Base-by-base conservation (phyloP, 2,888 invertebrate species). In the Xylota segnis region DNA sequence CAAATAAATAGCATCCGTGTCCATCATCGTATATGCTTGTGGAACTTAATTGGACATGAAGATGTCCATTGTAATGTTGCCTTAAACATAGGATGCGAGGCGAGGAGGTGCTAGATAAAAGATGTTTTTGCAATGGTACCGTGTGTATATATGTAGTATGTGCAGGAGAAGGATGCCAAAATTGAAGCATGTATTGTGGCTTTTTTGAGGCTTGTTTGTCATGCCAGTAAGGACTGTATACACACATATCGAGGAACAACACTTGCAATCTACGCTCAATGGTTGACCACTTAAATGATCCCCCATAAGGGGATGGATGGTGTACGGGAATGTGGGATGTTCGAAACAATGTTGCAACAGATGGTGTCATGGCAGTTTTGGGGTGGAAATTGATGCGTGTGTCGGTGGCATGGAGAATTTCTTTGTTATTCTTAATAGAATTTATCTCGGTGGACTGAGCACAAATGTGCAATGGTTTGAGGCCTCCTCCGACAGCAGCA, bases 1-100 rank as follows among this genome's bases (percentile, higher is more conserved):
- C 70, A 78, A 84, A 84, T 84, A 84, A 81, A 84, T 84, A 56
- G 75, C 84, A 84, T 65, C 81, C 84, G 81, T 84, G 84, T 81
- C 81, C 84, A 84, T 84, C 84, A 84, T 74, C 52, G 63, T 71
- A 32, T 74, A 65, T 59, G 77, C 65, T 79, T 58, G 58, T 63
- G 37, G 65, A 81, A 81, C 84, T 84, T 84, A 84, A 84, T 84
- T 84, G 84, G 84, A 84, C 81, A 84, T 79, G 79, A 81, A 81
- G 74, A 81, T 81, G 84, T 81, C 77, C 71, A 76, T 76, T 77
- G 61, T 76, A 61, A 78, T 54, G 16, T 23, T 32, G 0, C 23
- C 47, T 34, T 14, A 37, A 47, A 5, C 75, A 81, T 79, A n/a
- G 58, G 65, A 65, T 77, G 63, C n/a, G n/a, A n/a, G n/a, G n/a